Evolutionary conservation across 92 coral and sea anemone species (phyloP).

Genomic region (Epizoanthus illoricatus): DNA sequence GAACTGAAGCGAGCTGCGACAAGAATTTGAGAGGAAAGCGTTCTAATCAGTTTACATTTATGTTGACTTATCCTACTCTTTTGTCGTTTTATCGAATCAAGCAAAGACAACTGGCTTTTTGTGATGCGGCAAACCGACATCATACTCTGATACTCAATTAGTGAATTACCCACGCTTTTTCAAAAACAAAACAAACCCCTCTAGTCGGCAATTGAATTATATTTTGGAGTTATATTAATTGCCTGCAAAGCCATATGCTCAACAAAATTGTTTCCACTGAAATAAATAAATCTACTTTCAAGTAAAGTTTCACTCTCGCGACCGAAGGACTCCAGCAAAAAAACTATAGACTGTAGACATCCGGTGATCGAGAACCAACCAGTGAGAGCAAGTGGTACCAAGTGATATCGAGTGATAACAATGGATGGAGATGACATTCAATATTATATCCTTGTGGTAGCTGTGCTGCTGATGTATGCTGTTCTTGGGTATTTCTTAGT

Average conservation of each 20-base stretch:
- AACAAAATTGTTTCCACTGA: not conserved
- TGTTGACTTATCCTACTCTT: not conserved
- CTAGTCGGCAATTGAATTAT: no score
- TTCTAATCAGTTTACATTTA: not conserved
- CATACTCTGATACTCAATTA: not conserved
- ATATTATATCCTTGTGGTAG: slow-evolving; percentile 23
- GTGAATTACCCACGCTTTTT: no score
- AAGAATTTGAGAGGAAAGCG: not conserved
- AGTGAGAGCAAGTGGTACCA: not conserved
- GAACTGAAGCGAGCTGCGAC: no score
- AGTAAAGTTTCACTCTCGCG: not conserved
- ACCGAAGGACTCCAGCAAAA: no score
- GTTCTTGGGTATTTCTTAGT: slow-evolving; percentile 23
- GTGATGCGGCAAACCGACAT: not conserved
- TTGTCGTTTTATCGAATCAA: not conserved
- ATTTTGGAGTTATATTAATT: no score
- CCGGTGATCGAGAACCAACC: not conserved
- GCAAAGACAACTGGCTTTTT: slow-evolving; percentile 4
- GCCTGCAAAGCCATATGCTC: no score
- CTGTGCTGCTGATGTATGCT: not conserved
- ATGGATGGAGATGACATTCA: slow-evolving; percentile 21
- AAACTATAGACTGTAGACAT: no score
- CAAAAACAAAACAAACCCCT: not conserved
- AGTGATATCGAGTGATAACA: not conserved
- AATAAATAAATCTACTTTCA: not conserved